Base-by-base conservation (phyloP, 1,140 invertebrate species). In the Anoplolepis gracilipes region DNA sequence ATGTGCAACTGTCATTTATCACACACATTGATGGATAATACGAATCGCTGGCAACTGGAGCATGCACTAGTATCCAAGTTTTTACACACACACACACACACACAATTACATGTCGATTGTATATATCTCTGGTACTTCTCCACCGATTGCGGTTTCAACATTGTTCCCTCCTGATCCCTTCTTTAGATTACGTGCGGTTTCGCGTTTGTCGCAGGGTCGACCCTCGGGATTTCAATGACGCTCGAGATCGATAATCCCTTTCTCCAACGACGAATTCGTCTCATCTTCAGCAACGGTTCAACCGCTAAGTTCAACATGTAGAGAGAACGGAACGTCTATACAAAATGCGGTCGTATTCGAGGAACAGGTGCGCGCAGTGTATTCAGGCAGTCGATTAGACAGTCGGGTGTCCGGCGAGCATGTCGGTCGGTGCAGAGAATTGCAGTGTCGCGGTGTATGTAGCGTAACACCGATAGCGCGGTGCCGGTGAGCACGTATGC, bases 361-460 rank as follows among this genome's bases (percentile, higher is more conserved):
- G 81, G 72, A 90, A 90, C 89, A 90, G 89, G 85, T 91, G 90
- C 86, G 82, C 78, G 70, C 22, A 61, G 70, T 86, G 53, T 85
- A 75, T 84, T 85, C 77, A 72, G 69, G 61, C 59, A 85, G 89
- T 88, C 86, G 88, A 90, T 90, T 87, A 90, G 88, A 86, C 87
- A 67, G 65, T 65, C 76, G 89, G 75, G 57, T 88, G 87, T 77
- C 84, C 85, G 87, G 81, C 78, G 89, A 85, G 76, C 89, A 85
- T 85, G 89, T 90, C 86, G 85, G 28, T 65, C 46, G 46, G 64
- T 46, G 70, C 87, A 78, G 46, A 73, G 79, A 87, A 89, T 90
- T 89, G 88, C 69, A 84, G 22, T 46, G 42, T 53, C 33, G 30
- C 36, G 28, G 79, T 90, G 67, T 85, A 72, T 59, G 78, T 79